Base-by-base conservation (phyloP, 2,797 vertebrate species). In the Ptychadena robeensis region DNA sequence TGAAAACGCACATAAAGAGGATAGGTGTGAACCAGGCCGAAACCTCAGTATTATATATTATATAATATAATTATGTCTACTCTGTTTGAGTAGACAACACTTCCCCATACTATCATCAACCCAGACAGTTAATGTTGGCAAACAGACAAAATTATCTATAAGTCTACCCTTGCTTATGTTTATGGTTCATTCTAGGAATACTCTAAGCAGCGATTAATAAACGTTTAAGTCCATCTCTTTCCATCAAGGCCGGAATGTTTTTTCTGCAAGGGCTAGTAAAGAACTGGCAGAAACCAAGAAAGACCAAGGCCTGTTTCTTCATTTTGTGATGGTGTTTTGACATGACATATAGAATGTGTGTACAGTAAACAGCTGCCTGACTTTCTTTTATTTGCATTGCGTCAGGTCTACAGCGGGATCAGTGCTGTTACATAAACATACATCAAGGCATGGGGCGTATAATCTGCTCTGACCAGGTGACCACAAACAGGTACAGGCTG, bases 291-390 rank as follows among this genome's bases (percentile, higher is more conserved):
- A 67, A 28, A 65, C 44, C 31, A n/a, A 40, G 63, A 68, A 67
- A 48, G 5, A 31, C n/a, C 30, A 15, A 68, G 53, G 75, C 35
- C 7, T 75, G 71, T 76, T 76, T 76, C 71, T 28, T 38, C 7
- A n/a, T 28, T 30, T 35, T 79, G 35, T 34, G 31, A 28, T 14
- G 44, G 34, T 76, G 78, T 85, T 85, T 85, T 85, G 83, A 66
- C 66, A 75, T 64, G 35, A 68, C 34, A 48, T 69, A 63, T 28
- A 66, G 53, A 44, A 11, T 18, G n/a, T 80, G 82, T 75, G 32
- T 85, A 85, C 57, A 70, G 83, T 81, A 76, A 80, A 81, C 83
- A 71, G 6, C 83, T 11, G 66, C 7, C 66, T 66, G 35, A 80
- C 69, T 80, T 70, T 80, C 72, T 30, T 71, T 68, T 80, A 76